A percentile compares a stretch with the other conserved stretches of the same genome.
Conservation (phyloP, 1,140 invertebrate genomes). For the Eumaeus atala region DNA sequence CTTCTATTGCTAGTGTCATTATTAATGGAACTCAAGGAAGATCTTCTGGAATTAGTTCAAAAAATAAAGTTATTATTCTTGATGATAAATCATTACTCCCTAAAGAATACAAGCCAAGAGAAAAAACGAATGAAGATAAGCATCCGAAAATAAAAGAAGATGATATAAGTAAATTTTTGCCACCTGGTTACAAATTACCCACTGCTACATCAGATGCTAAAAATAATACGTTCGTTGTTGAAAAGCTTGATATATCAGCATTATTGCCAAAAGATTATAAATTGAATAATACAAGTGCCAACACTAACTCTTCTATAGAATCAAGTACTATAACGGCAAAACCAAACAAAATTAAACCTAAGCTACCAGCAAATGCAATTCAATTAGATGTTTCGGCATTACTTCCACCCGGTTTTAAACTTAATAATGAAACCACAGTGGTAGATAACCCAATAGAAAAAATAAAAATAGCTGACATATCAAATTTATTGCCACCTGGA, state of each 20-base stretch:
- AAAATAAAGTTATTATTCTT: slow-evolving; percentile 72
- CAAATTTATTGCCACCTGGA: slow-evolving; percentile 77
- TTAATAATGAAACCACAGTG: slow-evolving; percentile 42
- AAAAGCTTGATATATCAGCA: slow-evolving; percentile 76
- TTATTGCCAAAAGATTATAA: slow-evolving; percentile 80
- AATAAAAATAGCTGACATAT: slow-evolving; percentile 74
- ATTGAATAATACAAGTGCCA: slow-evolving; percentile 33
- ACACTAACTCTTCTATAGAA: slow-evolving; percentile 28
- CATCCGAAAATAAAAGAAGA: slow-evolving; percentile 49
- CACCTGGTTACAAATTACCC: slow-evolving; percentile 75
- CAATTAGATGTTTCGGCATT: slow-evolving; percentile 76
- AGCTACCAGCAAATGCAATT: slow-evolving; percentile 67
- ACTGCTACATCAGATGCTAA: slow-evolving; percentile 36
- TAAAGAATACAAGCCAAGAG: slow-evolving; percentile 77
- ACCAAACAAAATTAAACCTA: slow-evolving; percentile 49
- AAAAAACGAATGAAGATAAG: slow-evolving; percentile 60
- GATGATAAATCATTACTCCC: slow-evolving; percentile 79
- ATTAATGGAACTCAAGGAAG: slow-evolving; percentile 64
- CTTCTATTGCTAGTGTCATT: slow-evolving; percentile 36
- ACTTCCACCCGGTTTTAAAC: slow-evolving; percentile 77
- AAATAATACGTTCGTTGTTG: slow-evolving; percentile 30
- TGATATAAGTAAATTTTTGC: slow-evolving; percentile 78
- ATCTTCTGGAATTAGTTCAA: slow-evolving; percentile 63
- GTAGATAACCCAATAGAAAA: slow-evolving; percentile 49
- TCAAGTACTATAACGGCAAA: slow-evolving; percentile 45